Percentiles rank a stretch among this genome's conserved stretches.
These are phyloP conservation scores for Fissipunctia ypsillon DNA, from an alignment of 2,888 invertebrate species.

Conservation along the genomic window DNA sequence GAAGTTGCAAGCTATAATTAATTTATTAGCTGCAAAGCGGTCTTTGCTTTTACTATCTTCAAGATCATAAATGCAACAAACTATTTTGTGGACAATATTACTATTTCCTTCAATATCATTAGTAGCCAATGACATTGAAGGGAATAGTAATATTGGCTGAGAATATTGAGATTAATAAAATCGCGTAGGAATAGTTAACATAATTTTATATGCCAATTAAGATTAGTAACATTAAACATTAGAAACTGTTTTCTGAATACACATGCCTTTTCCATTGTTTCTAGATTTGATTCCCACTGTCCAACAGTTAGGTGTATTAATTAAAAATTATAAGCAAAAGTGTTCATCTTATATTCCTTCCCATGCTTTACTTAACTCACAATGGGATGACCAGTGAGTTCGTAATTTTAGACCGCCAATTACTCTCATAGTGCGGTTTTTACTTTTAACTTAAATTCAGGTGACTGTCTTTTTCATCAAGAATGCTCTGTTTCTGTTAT, in stretches of 20 bases:
- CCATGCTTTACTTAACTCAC: conserved; percentile 85
- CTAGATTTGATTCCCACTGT: conserved; percentile 82
- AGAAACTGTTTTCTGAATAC: conserved; percentile 82
- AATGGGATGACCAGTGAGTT: conserved; percentile 82
- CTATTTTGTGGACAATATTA: conserved; percentile 34
- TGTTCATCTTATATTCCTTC: conserved; percentile 77
- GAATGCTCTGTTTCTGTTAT: conserved; percentile 11
- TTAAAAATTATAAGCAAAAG: conserved; percentile 85
- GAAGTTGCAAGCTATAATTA: conserved; percentile 59
- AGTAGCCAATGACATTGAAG: no score
- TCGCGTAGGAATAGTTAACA: conserved; percentile 31
- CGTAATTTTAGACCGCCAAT: conserved; percentile 69
- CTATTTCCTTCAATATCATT: conserved; percentile 11
- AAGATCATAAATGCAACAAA: conserved; percentile 63
- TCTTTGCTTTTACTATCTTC: conserved; percentile 54
- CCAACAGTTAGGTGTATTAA: conserved; percentile 85
- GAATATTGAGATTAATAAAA: conserved; percentile 20
- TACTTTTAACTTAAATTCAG: conserved; percentile 37
- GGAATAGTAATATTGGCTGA: no score
- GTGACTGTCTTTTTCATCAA: conserved; percentile 33
- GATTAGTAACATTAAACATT: conserved; percentile 72
- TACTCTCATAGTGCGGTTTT: conserved; percentile 53
- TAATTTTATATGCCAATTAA: conserved; percentile 65
- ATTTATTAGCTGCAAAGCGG: conserved; percentile 62
- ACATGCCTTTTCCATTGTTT: conserved; percentile 81